Conservation (phyloP, 2,113 vertebrate genomes). For the Ellobius talpinus region DNA sequence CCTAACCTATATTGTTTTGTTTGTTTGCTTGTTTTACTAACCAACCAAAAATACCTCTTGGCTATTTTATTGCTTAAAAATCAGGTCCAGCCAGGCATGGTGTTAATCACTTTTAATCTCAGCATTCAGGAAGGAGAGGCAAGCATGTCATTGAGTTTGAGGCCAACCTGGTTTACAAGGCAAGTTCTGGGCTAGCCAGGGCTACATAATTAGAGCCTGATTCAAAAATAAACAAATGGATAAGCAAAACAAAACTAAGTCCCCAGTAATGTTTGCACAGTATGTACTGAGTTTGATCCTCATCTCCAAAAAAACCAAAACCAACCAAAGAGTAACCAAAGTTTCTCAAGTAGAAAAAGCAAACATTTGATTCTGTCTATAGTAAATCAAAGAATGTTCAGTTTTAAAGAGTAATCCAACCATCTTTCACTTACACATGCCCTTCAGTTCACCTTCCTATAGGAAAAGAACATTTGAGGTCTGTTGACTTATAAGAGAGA, state of each 20-base stretch:
- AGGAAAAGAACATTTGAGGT: slow-evolving; percentile 20
- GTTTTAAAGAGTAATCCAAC: slow-evolving; percentile 48
- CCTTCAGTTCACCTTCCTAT: background rate
- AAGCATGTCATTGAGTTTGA: background rate
- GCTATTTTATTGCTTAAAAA: slow-evolving; percentile 42
- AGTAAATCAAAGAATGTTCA: slow-evolving; percentile 38
- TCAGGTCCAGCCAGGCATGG: background rate
- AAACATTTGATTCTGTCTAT: slow-evolving; percentile 18
- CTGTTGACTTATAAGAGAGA: background rate
- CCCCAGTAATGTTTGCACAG: background rate
- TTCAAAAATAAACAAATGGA: background rate
- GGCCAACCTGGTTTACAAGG: background rate
- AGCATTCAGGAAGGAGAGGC: background rate
- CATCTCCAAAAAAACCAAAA: background rate
- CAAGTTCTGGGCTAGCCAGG: background rate
- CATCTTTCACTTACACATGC: slow-evolving; percentile 32
- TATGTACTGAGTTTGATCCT: too few relatives aligned
- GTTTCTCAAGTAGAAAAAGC: background rate
- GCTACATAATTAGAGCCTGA: background rate
- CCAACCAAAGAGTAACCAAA: background rate
- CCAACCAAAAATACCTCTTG: slow-evolving; percentile 25
- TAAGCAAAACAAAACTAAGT: background rate
- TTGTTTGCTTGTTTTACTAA: slow-evolving; percentile 22
- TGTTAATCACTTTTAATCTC: background rate
- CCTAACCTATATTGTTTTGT: slow-evolving; percentile 31